Percentiles rank a stretch among this genome's conserved stretches.
phyloP scores from a whole-genome alignment of 2,797 vertebrate species.

The Phalloptychus januarius region DNA sequence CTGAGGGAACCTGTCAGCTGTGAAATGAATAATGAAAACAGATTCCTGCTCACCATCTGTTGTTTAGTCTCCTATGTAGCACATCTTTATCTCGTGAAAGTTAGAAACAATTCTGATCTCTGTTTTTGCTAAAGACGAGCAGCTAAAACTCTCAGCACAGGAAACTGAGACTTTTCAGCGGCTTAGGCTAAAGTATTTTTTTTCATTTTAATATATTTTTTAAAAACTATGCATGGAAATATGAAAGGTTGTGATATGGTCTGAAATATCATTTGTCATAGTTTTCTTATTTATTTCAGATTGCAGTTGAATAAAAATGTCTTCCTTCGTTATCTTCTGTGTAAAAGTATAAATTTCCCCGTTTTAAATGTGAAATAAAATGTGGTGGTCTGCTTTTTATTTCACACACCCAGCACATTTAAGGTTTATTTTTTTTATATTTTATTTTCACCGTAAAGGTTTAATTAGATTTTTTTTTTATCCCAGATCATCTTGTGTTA shows the following conservation, averaged over 20 bases:
- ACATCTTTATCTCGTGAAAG: conserved; percentile 14
- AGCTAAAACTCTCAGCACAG: background rate
- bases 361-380: background rate
- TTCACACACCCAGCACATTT: background rate
- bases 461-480: background rate
- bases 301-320: background rate
- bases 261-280: background rate
- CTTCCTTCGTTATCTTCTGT: background rate
- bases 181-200: background rate
- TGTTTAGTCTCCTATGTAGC: conserved; percentile 41
- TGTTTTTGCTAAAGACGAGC: background rate
- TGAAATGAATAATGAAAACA: conserved; percentile 61
- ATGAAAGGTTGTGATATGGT: background rate
- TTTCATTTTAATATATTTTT: background rate
- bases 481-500: background rate
- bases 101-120: background rate
- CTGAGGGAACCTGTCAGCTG: conserved; percentile 39
- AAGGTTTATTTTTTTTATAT: background rate
- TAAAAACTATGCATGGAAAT: background rate
- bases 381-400: background rate
- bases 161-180: background rate
- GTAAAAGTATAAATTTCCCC: background rate
- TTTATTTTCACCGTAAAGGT: background rate
- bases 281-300: background rate
- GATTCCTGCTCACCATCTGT: conserved; percentile 55